Conservation (phyloP, 92 coral and sea anemone species). For the Porites evermanni region DNA sequence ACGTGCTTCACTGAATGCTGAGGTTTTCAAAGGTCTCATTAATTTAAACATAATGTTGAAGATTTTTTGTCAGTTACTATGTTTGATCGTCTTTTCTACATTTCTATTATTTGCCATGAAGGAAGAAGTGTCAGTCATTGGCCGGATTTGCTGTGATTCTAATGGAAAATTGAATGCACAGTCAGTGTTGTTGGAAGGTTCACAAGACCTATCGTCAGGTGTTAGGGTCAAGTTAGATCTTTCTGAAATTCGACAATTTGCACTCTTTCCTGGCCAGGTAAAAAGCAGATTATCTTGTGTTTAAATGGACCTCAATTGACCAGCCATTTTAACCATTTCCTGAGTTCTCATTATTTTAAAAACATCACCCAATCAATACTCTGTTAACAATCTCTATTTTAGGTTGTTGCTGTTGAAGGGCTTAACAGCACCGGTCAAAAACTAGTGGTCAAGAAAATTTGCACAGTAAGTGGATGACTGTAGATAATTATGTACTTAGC, state of each 20-base stretch:
- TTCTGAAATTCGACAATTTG: conserved; percentile 84
- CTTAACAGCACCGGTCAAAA: conserved; percentile 87
- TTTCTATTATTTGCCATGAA: conserved; percentile 22
- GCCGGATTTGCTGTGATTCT: conserved; percentile 94
- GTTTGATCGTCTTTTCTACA: neutral
- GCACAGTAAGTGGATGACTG: conserved; percentile 33
- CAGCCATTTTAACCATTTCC: no score
- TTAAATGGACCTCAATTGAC: neutral
- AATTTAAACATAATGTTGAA: no score
- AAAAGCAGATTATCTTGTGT: neutral
- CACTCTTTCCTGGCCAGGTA: conserved; percentile 98
- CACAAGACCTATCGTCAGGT: conserved; percentile 78
- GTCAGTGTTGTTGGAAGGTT: conserved; percentile 89
- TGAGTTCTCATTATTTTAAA: no score
- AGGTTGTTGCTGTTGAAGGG: conserved; percentile 93
- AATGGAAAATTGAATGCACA: conserved; percentile 95
- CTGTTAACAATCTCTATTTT: neutral
- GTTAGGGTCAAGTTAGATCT: conserved; percentile 81
- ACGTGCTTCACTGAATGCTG: no score
- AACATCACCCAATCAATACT: neutral
- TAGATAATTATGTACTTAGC: neutral
- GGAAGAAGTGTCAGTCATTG: conserved; percentile 92
- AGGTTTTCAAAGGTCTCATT: no score
- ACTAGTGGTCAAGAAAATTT: conserved; percentile 79
- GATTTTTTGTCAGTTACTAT: no score